Evolutionary conservation across 1,140 invertebrate genomes (phyloP).

Genomic region (Mylabris phalerata): DNA sequence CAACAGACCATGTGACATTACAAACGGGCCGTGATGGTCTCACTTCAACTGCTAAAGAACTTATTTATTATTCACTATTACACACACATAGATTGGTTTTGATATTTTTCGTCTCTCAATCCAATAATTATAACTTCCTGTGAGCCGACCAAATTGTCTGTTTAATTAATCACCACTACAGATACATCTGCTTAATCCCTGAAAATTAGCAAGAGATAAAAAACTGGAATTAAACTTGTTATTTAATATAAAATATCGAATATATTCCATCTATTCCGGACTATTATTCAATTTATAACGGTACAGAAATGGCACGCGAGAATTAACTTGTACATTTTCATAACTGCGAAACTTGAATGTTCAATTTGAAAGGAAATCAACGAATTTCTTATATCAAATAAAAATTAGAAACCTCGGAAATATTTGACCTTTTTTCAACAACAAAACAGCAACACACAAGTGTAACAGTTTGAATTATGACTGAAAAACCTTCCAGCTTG

Average conservation of each 20-base stretch:
- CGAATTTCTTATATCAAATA: too few species aligned
- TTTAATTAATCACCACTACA: conserved; percentile 6
- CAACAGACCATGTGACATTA: conserved; percentile 34
- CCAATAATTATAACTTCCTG: conserved; percentile 26
- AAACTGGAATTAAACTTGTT: too few species aligned
- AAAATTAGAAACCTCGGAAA: neutral
- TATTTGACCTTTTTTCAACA: conserved; percentile 33
- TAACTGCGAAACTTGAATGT: neutral
- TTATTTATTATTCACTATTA: conserved; percentile 29
- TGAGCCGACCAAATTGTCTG: conserved; percentile 6
- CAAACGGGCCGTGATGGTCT: conserved; percentile 37
- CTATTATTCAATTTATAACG: conserved; percentile 7
- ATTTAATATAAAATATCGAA: too few species aligned
- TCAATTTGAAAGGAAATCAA: too few species aligned
- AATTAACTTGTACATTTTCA: conserved; percentile 11
- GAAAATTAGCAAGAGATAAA: conserved; percentile 4
- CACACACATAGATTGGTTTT: neutral
- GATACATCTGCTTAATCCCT: conserved; percentile 10
- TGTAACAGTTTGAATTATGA: conserved; percentile 39
- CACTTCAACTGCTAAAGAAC: conserved; percentile 38
- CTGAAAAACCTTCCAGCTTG: conserved; percentile 31
- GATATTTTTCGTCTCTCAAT: neutral
- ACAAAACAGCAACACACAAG: conserved; percentile 33
- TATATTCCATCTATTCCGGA: neutral
- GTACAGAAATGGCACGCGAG: conserved; percentile 1